Percentiles rank a stretch among this genome's conserved stretches.
Conservation (phyloP, 2,888 invertebrate species). For the Tetrapedia diversipes region DNA sequence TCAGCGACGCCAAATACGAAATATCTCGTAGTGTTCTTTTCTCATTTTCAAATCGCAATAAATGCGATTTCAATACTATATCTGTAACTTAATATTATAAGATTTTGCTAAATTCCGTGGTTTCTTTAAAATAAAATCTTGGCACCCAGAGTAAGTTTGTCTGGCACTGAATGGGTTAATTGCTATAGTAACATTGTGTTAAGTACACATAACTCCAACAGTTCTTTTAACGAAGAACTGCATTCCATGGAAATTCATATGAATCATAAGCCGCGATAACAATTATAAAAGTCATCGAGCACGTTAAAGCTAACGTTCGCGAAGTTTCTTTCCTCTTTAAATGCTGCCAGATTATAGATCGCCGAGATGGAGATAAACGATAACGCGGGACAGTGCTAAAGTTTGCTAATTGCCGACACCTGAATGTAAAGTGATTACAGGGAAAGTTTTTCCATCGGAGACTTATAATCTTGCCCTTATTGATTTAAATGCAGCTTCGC, state of each 20-base stretch:
- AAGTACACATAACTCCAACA: neutral
- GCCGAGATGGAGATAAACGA: slow-evolving; percentile 34
- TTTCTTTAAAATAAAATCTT: no score
- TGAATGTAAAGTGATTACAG: slow-evolving; percentile 46
- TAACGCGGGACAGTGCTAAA: slow-evolving; percentile 31
- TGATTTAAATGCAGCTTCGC: slow-evolving; percentile 51
- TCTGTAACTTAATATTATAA: no score
- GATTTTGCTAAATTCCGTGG: no score
- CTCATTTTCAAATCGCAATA: no score
- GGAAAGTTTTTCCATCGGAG: slow-evolving; percentile 51
- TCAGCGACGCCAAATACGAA: no score
- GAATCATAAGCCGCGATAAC: neutral
- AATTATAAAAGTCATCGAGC: neutral
- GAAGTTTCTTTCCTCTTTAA: neutral
- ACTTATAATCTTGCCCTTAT: slow-evolving; percentile 48
- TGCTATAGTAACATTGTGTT: no score
- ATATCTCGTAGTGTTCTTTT: no score
- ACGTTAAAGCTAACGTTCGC: neutral
- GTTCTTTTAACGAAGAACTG: neutral
- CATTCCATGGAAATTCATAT: neutral
- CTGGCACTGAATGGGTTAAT: no score
- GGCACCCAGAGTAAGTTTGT: no score
- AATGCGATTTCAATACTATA: no score
- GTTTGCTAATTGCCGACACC: slow-evolving; percentile 46
- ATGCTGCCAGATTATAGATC: slow-evolving; percentile 20